Evolutionary conservation across 2,888 invertebrate genomes (phyloP).

Genomic region (Carabus problematicus): DNA sequence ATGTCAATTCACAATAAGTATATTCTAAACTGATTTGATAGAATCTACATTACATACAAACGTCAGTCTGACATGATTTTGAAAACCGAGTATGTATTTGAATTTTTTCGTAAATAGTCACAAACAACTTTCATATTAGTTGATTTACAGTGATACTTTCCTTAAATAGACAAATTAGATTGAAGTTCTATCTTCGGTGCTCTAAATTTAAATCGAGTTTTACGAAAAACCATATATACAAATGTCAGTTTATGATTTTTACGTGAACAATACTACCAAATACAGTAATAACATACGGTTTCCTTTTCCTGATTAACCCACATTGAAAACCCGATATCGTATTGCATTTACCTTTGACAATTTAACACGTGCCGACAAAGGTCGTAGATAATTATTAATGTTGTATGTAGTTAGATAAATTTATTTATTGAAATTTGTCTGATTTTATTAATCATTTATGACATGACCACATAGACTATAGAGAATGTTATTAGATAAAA

Average conservation of each 20-base stretch:
- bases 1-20: no score
- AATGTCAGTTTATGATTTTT: conserved; percentile 33
- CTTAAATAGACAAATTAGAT: conserved; percentile 32
- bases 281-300: conserved; percentile 16
- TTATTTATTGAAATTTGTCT: no score
- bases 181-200: conserved; percentile 36
- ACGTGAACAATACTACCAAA: conserved; percentile 25
- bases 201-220: conserved; percentile 35
- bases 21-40: not conserved
- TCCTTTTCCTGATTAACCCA: conserved; percentile 21
- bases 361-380: no score
- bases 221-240: conserved; percentile 16
- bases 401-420: no score
- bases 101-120: conserved; percentile 17
- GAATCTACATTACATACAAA: not conserved
- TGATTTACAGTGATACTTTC: conserved; percentile 32
- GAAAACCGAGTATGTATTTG: conserved; percentile 27
- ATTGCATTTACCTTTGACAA: no score
- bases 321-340: no score
- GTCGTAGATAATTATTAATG: no score
- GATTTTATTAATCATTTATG: no score
- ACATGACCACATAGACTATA: no score
- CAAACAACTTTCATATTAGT: conserved; percentile 37
- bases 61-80: not conserved
- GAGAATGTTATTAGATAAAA: no score